Evolutionary conservation across 1,140 invertebrate species (phyloP), one percentile per base, ranked within the genome.

Genomic region (Heliothis virescens): DNA sequence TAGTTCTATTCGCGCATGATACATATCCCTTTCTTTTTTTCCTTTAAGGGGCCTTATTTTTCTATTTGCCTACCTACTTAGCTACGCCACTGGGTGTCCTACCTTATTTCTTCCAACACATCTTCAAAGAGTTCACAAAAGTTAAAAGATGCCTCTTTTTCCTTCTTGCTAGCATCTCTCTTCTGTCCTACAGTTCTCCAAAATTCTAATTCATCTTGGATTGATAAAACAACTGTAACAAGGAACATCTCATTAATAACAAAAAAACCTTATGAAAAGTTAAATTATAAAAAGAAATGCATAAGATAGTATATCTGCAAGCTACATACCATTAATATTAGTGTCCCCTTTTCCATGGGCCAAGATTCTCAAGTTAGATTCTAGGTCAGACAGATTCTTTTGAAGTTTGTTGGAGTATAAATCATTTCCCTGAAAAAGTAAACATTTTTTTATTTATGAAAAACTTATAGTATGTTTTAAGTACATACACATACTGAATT

Each of bases 131-230:
- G 57, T 57, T 92, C 89, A 80, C 79, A 84, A 83, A 92, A 92
- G 4, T 86, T 82, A 26, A 86, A 84, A 16, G 91, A 89, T 41
- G 88, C 87, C 62, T 94, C 93, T 83, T 82, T 86, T 79, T 92
- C 90, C 21, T 89, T 92, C 73, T 91, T 92, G 79, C 41, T 87
- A 0, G 82, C 55, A 60, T 93, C 89, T 67, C 62, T 84, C 53
- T 88, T 91, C 34, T 92, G 79, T 5, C 72, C 83, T 29, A 92
- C 53, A 7, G 85, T 79, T 79, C 87, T 92, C 93, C 93, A 94
- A 77, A 93, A 94, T 65, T 92, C 87, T 12, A 93, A 65, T 89
- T 94, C 93, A 87, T 94, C 93, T 79, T 91, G 87, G 41, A 94
- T 87, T 16, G 90, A 83, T 50, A 93, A 62, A 72, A 93, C 92